These are phyloP conservation scores for Augochlora pura DNA, from an alignment of 1,140 invertebrate species.

Conservation along the genomic window DNA sequence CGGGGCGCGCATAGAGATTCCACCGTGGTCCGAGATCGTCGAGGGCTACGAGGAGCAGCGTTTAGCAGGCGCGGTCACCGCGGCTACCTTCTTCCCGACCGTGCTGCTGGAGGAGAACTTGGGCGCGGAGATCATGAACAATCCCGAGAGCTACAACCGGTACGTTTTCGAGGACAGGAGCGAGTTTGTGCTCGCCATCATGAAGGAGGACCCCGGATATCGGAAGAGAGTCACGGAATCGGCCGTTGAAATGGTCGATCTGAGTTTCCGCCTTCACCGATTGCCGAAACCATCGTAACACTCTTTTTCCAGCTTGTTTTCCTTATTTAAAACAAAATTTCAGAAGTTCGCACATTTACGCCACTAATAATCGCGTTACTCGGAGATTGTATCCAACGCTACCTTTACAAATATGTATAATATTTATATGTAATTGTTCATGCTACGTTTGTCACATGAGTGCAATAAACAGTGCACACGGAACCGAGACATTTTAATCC, in stretches of 20 bases:
- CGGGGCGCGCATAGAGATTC: slow-evolving; percentile 33
- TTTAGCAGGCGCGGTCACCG: slow-evolving; percentile 67
- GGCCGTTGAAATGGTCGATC: slow-evolving; percentile 70
- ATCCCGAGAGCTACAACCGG: slow-evolving; percentile 60
- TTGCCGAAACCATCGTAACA: slow-evolving; percentile 55
- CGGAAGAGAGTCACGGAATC: slow-evolving; percentile 62
- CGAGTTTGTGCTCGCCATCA: slow-evolving; percentile 54
- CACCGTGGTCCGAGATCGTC: slow-evolving; percentile 68
- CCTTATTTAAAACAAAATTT: too few species aligned
- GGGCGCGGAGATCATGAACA: slow-evolving; percentile 51
- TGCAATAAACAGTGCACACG: not conserved
- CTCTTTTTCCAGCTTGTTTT: not conserved
- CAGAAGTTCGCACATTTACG: not conserved
- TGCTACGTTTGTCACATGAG: not conserved
- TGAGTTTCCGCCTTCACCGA: slow-evolving; percentile 61
- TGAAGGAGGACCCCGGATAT: slow-evolving; percentile 66
- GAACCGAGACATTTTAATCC: not conserved
- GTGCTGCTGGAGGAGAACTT: slow-evolving; percentile 68
- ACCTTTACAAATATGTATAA: too few species aligned
- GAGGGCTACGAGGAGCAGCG: slow-evolving; percentile 71
- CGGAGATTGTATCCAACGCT: too few species aligned
- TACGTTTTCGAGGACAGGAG: slow-evolving; percentile 66
- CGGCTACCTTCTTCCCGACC: slow-evolving; percentile 68
- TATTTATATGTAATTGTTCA: not conserved
- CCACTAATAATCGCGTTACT: too few species aligned